Conservation (phyloP, 1,140 invertebrate genomes). For the Polypedilum pembai region DNA sequence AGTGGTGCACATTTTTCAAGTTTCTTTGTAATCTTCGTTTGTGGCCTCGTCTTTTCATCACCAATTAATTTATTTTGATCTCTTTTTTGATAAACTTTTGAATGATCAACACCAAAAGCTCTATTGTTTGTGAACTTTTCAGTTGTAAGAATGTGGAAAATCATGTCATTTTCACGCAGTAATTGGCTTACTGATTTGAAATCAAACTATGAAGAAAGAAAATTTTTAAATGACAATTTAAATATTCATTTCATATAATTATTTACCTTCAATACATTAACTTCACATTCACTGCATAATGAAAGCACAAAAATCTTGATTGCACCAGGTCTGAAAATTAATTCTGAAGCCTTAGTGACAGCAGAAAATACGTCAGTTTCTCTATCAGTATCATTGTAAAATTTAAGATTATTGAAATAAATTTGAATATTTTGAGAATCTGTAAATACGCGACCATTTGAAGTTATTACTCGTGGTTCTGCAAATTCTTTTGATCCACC, state of each 20-base stretch:
- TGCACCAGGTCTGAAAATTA: slow-evolving; percentile 75
- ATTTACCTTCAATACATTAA: slow-evolving; percentile 56
- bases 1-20: slow-evolving; percentile 72
- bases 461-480: slow-evolving; percentile 57
- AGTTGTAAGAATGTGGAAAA: slow-evolving; percentile 74
- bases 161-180: slow-evolving; percentile 69
- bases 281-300: slow-evolving; percentile 68
- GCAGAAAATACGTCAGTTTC: slow-evolving; percentile 66
- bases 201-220: slow-evolving; percentile 53
- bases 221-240: slow-evolving; percentile 30
- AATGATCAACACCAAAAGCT: slow-evolving; percentile 66
- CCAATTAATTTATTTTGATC: slow-evolving; percentile 58
- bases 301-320: slow-evolving; percentile 76
- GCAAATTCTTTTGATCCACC: slow-evolving; percentile 66
- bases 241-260: background rate
- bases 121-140: slow-evolving; percentile 67
- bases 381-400: slow-evolving; percentile 43
- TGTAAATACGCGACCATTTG: slow-evolving; percentile 60
- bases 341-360: slow-evolving; percentile 60
- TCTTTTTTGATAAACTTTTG: slow-evolving; percentile 66
- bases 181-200: slow-evolving; percentile 70
- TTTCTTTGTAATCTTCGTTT: slow-evolving; percentile 65
- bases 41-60: slow-evolving; percentile 57
- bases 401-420: slow-evolving; percentile 54
- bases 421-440: slow-evolving; percentile 47